These are phyloP conservation scores for Campoplex nolae DNA, from an alignment of 2,888 invertebrate species.

Conservation along the genomic window DNA sequence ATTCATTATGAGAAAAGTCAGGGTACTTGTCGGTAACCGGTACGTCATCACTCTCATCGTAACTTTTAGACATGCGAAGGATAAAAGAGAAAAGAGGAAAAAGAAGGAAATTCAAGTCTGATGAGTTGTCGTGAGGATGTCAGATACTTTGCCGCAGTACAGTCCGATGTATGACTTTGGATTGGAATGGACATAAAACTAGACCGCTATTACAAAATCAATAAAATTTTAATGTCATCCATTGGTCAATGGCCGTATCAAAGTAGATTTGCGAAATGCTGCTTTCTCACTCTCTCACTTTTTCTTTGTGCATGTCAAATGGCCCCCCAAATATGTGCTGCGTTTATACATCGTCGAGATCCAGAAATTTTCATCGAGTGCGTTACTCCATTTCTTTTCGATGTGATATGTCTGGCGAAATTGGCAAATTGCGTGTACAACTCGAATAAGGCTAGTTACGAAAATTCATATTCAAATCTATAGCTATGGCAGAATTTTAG, in stretches of 20 bases:
- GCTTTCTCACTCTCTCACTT: not conserved
- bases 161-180: slow-evolving; percentile 14
- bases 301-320: slow-evolving; percentile 31
- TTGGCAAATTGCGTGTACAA: slow-evolving; percentile 21
- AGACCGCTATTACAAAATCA: slow-evolving; percentile 56
- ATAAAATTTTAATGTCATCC: slow-evolving; percentile 46
- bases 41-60: not conserved
- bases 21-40: not conserved
- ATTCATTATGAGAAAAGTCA: not conserved
- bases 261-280: not conserved
- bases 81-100: not conserved
- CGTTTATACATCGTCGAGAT: slow-evolving; percentile 14
- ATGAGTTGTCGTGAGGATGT: not conserved
- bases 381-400: slow-evolving; percentile 37
- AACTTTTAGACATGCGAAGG: not conserved
- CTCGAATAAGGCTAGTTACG: slow-evolving; percentile 38
- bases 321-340: slow-evolving; percentile 41
- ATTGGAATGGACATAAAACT: slow-evolving; percentile 41
- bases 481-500: not conserved
- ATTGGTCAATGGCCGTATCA: slow-evolving; percentile 63
- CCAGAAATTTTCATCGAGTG: slow-evolving; percentile 31
- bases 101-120: not conserved
- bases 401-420: slow-evolving; percentile 9
- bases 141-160: not conserved
- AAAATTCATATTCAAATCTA: not conserved